Evolutionary conservation across 2,797 vertebrate genomes (phyloP).

Genomic region (Calcarius lapponicus): DNA sequence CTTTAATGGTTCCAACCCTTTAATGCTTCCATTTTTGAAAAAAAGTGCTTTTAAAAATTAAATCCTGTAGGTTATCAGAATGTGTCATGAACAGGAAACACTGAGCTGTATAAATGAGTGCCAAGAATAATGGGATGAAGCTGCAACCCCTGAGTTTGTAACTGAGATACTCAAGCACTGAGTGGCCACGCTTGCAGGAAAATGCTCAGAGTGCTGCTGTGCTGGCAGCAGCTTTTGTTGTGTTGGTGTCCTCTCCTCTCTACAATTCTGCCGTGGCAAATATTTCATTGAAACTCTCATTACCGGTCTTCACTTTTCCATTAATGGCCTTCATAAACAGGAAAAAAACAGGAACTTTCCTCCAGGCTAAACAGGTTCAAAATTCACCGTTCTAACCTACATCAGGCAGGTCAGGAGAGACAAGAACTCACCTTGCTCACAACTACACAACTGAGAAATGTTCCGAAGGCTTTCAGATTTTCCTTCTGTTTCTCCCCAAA

Average conservation of each 20-base stretch:
- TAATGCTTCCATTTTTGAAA: background rate
- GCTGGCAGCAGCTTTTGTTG: background rate
- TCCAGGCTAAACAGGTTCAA: background rate
- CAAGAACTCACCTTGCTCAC: background rate
- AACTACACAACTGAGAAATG: background rate
- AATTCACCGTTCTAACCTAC: background rate
- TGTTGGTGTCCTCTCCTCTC: background rate
- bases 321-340: background rate
- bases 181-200: background rate
- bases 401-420: background rate
- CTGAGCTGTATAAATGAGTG: background rate
- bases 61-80: background rate
- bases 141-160: background rate
- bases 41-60: constrained; percentile 18
- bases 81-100: background rate
- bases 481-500: background rate
- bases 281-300: background rate
- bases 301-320: fast-evolving
- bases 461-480: background rate
- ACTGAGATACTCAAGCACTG: background rate
- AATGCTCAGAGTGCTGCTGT: background rate
- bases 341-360: background rate
- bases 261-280: background rate
- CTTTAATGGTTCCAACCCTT: background rate
- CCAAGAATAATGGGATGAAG: background rate